Base-by-base conservation (phyloP, 2,113 vertebrate species). In the Colinus virginianus region DNA sequence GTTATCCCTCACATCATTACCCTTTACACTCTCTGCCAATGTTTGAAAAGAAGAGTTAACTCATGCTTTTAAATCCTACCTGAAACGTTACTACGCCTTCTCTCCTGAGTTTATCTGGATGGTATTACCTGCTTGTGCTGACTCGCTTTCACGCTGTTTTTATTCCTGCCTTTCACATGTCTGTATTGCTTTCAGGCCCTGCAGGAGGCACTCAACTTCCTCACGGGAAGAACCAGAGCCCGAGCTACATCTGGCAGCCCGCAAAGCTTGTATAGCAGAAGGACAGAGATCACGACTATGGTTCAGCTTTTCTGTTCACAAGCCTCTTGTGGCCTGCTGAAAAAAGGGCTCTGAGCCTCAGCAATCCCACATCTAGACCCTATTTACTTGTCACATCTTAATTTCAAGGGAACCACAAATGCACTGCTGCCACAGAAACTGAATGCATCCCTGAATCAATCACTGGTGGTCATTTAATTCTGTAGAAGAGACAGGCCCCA, bases 381-480 rank as follows among this genome's bases (percentile, higher is more conserved):
- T 30, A n/a, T 13, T 84, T 34, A 49, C 32, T 17, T 70, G 49
- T 40, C 75, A 79, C 67, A 9, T 53, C 58, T 38, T 40, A 53
- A 46, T 28, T 66, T 6, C 0, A 32, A 12, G 13, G 42, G 32
- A 88, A 36, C 10, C 7, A 79, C 28, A 67, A 28, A 58, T 1
- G 51, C 69, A 46, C 16, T 0, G 2, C 2, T 77, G 23, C 8
- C 72, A 66, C 3, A 12, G 61, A 34, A 70, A 75, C 23, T 8
- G 2, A 11, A 67, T 0, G 6, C 2, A 3, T 4, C 45, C 62
- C 75, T 13, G 11, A 49, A 23, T 18, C 53, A 32, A 32, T 4
- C 69, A 34, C 40, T 16, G 30, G 18, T 11, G 34, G 25, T 18
- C 38, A 9, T 3, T 70, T 17, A 0, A 14, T 48, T 42, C 9